Conservation (phyloP, 2,888 invertebrate genomes). For the Agrotis segetum region DNA sequence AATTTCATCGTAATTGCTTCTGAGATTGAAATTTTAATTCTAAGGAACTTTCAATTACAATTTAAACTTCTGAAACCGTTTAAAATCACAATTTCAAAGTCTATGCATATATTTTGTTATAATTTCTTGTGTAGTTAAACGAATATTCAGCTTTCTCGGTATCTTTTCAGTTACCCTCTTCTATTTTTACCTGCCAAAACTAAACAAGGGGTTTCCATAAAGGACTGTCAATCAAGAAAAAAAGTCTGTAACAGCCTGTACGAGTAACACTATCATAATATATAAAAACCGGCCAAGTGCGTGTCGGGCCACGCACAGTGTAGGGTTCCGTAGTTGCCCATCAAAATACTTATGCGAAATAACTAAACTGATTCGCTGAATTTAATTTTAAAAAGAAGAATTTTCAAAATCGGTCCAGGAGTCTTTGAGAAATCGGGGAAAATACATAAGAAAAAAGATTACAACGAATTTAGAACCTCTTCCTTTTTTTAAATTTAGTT, state of each 20-base stretch:
- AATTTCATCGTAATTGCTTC: slow-evolving; percentile 3
- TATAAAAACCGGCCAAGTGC: too few relatives aligned
- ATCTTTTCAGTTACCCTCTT: neutral
- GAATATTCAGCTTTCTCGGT: neutral
- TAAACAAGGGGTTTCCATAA: slow-evolving; percentile 10
- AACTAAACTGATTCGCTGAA: too few relatives aligned
- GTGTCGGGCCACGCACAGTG: too few relatives aligned
- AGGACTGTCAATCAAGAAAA: slow-evolving; percentile 28
- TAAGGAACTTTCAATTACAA: slow-evolving; percentile 23
- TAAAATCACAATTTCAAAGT: slow-evolving; percentile 10
- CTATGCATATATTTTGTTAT: slow-evolving; percentile 22
- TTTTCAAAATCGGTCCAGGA: too few relatives aligned
- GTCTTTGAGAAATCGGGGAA: too few relatives aligned
- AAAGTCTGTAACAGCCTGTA: neutral
- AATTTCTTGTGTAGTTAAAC: neutral
- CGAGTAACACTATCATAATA: neutral
- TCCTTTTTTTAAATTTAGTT: too few relatives aligned
- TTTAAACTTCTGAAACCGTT: slow-evolving; percentile 26
- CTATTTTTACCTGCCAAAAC: slow-evolving; percentile 23
- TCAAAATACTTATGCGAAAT: too few relatives aligned
- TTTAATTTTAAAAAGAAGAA: too few relatives aligned
- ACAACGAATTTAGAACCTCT: too few relatives aligned
- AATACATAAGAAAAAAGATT: too few relatives aligned
- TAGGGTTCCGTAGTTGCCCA: too few relatives aligned
- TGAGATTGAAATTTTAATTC: slow-evolving; percentile 16